Conservation (phyloP, 37 sponge, comb jelly and placozoan genomes). For the Spongia lamella region DNA sequence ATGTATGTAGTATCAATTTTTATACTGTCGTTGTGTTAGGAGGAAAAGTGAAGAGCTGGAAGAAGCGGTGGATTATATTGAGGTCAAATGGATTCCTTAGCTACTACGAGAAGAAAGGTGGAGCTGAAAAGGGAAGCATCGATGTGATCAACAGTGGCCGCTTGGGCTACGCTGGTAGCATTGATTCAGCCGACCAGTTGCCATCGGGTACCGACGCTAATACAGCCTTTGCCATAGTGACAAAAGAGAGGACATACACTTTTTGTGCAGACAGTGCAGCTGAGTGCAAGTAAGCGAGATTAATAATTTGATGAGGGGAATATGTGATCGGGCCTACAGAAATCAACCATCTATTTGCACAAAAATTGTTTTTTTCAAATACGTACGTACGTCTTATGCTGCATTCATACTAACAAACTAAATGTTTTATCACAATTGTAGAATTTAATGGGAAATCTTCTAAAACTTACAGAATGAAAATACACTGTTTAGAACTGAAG, state of each 20-base stretch:
- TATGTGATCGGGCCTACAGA: background rate
- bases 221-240: constrained; percentile 17
- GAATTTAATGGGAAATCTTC: too few relatives aligned
- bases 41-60: constrained; percentile 16
- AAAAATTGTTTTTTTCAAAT: too few relatives aligned
- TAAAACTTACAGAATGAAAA: too few relatives aligned
- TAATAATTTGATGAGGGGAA: background rate
- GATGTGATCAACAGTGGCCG: constrained; percentile 16
- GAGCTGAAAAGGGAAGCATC: constrained; percentile 21
- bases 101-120: constrained; percentile 19
- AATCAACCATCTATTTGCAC: too few relatives aligned
- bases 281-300: constrained; percentile 20
- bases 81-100: constrained; percentile 1
- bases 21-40: too few relatives aligned
- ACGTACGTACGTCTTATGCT: too few relatives aligned
- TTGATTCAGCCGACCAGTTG: constrained; percentile 17
- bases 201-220: background rate
- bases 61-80: constrained; percentile 21
- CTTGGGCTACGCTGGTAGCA: constrained; percentile 5
- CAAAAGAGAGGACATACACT: constrained; percentile 11
- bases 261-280: constrained; percentile 8
- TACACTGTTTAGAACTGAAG: too few relatives aligned
- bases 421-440: too few relatives aligned
- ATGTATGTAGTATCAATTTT: too few relatives aligned
- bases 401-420: too few relatives aligned